phyloP scores from a whole-genome alignment of 2,888 invertebrate genomes.

The Drosophila peninsularis region DNA sequence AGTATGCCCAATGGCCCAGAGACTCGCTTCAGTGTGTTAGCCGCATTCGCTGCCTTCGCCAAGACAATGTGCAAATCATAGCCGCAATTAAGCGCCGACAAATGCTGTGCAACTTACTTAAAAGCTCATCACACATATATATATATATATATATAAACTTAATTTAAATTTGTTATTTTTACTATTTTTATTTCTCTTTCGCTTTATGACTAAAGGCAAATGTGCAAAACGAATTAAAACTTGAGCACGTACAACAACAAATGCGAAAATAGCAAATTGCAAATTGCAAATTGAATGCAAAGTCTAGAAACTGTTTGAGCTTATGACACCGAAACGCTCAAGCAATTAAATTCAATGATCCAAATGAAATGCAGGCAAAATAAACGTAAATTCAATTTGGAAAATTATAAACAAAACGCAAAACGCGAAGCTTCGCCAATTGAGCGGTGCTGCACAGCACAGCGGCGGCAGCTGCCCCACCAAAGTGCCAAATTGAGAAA shows the following conservation, averaged over 20 bases:
- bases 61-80: conserved; percentile 12
- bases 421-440: conserved; percentile 18
- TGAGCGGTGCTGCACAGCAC: conserved; percentile 13
- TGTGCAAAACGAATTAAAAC: conserved; percentile 9
- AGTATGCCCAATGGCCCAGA: neutral
- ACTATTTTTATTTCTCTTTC: neutral
- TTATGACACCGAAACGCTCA: conserved; percentile 31
- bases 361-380: conserved; percentile 30
- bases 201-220: conserved; percentile 18
- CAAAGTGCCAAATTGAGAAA: conserved; percentile 13
- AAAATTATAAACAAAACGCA: conserved; percentile 41
- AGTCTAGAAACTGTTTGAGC: conserved; percentile 13
- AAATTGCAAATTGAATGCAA: conserved; percentile 15
- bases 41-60: neutral
- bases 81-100: conserved; percentile 7
- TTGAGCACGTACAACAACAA: conserved; percentile 25
- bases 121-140: conserved; percentile 23
- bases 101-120: conserved; percentile 19
- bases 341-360: conserved; percentile 34
- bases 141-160: neutral
- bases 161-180: neutral
- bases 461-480: conserved; percentile 2
- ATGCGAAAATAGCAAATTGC: neutral
- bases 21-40: neutral
- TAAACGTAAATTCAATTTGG: conserved; percentile 36